Percentiles rank a stretch among this genome's conserved stretches.
Evolutionary conservation across 1,140 invertebrate genomes (phyloP).

Genomic region (Drosophila virilis): DNA sequence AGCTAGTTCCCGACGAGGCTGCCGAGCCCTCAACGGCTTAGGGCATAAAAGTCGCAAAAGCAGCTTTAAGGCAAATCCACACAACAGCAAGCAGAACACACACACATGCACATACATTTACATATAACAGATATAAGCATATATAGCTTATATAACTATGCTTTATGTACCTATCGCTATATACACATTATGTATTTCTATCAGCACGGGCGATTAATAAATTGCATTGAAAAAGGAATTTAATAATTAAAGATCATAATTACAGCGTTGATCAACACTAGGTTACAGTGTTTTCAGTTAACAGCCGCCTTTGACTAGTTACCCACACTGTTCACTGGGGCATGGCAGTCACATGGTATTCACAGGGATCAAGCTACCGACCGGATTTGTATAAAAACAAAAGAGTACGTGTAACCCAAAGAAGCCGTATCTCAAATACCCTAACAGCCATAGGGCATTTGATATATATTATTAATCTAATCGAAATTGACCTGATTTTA

Average conservation of each 20-base stretch:
- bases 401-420: constrained; percentile 1
- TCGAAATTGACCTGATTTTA: too few relatives aligned
- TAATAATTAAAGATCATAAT: neutral
- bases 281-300: neutral
- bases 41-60: neutral
- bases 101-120: constrained; percentile 30
- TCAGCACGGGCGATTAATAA: constrained; percentile 54
- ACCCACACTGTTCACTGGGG: constrained; percentile 38
- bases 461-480: too few relatives aligned
- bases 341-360: constrained; percentile 64
- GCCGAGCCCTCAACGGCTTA: constrained; percentile 5
- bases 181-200: constrained; percentile 26
- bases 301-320: neutral
- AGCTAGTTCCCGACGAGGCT: neutral
- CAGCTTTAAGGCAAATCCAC: constrained; percentile 4
- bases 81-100: constrained; percentile 25
- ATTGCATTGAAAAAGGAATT: constrained; percentile 34
- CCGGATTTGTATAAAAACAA: constrained; percentile 55
- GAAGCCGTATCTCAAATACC: neutral
- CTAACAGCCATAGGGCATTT: neutral
- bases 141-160: neutral
- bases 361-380: constrained; percentile 25
- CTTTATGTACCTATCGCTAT: neutral
- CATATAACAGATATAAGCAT: constrained; percentile 7
- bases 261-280: constrained; percentile 6